A percentile compares a stretch with the other conserved stretches of the same genome.
Conservation (phyloP, 2,888 invertebrate species). For the Biston betularia region DNA sequence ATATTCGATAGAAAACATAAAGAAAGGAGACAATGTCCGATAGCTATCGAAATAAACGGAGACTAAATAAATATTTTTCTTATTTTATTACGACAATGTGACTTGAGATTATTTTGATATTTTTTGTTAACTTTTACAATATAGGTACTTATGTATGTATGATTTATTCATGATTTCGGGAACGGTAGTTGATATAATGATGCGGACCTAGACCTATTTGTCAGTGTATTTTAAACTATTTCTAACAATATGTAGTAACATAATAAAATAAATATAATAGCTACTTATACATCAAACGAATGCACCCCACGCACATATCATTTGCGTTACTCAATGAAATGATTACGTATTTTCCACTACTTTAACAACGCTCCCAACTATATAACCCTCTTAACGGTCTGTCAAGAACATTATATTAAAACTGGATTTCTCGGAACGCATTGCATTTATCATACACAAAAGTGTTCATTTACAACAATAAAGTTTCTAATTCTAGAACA, state of each 20-base stretch:
- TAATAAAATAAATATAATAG: not conserved
- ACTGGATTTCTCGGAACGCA: conserved; percentile 34
- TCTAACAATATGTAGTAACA: not conserved
- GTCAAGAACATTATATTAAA: conserved; percentile 57
- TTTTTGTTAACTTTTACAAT: too few species aligned
- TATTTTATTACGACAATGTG: too few species aligned
- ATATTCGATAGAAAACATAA: too few species aligned
- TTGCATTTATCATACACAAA: conserved; percentile 36
- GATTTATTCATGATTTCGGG: too few species aligned
- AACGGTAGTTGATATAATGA: too few species aligned
- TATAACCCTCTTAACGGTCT: conserved; percentile 56
- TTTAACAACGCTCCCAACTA: conserved; percentile 20
- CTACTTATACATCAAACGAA: conserved; percentile 9
- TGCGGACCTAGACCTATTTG: not conserved
- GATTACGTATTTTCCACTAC: conserved; percentile 18
- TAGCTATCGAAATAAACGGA: too few species aligned
- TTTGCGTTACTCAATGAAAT: conserved; percentile 34
- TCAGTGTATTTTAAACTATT: not conserved
- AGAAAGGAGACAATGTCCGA: too few species aligned
- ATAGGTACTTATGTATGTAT: too few species aligned
- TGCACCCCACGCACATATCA: conserved; percentile 12
- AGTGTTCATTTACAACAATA: conserved; percentile 30
- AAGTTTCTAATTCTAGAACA: conserved; percentile 42
- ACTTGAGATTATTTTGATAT: too few species aligned
- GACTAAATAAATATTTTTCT: too few species aligned